Base-by-base conservation (phyloP, 2,113 vertebrate species). In the Dryoscopus gambensis region DNA sequence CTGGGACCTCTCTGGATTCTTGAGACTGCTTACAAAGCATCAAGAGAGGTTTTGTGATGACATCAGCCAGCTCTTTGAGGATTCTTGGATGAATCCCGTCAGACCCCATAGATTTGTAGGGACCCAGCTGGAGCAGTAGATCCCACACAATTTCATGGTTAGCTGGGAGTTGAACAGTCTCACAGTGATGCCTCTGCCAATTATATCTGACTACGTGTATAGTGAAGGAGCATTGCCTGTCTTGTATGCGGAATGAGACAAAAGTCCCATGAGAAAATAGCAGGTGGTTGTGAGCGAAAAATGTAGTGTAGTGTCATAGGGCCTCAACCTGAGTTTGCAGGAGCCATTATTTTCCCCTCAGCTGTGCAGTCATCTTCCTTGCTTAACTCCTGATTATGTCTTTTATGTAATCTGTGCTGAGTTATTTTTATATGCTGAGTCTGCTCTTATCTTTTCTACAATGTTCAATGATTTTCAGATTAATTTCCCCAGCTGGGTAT, bases 371-470 rank as follows among this genome's bases (percentile, higher is more conserved):
- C 64, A 47, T 81, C n/a, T 9, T 83, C 35, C 68, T 57, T 92
- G 20, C 40, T 69, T 82, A 62, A 86, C n/a, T 89, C 53, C 52
- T 73, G 52, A 74, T 84, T 25, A 50, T 77, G 55, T 30, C 70
- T 69, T 84, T 69, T 56, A 46, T 73, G 68, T 59, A 70, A 89
- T 87, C 69, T 91, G 8, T 59, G 52, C 39, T 35, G 50, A 67
- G 57, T 67, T 90, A 82, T 88, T 95, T 90, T 88, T 73, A 37
- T 93, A 46, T 49, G 39, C 65, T 60, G 87, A 71, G 74, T 87
- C 53, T 12, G 8, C 56, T 84, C 8, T 47, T 87, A 49, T 4
- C 56, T 87, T 47, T 84, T 92, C n/a, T 74, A 13, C 42, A 81
- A 49, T 73, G 37, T 68, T 86, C 15, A 1, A 0, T 55, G 39